Base-by-base conservation (phyloP, 1,140 invertebrate genomes). In the Glossosoma conforme region DNA sequence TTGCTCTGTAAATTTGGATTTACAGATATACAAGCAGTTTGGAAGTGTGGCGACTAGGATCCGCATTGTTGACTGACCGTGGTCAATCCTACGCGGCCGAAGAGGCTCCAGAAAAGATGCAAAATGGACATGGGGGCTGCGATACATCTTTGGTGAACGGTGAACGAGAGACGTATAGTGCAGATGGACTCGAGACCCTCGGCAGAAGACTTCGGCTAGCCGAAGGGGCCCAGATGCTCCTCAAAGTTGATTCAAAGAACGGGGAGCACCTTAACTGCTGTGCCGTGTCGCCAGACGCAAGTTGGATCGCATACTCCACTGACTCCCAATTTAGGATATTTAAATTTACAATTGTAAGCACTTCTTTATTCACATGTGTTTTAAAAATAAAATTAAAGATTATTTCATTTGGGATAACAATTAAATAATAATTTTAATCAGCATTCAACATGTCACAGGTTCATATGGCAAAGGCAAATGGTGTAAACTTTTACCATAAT, bases 241-340 rank as follows among this genome's bases (percentile, higher is more conserved):
- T 90, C 3, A 69, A 82, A 54, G 61, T 87, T 33, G 70, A 76
- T 43, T 75, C 78, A 4, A 81, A 83, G 61, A 66, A 72, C 1
- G 71, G 77, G 6, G 82, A 86, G 59, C 71, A 68, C 14, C 82
- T 91, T 14, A 61, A 80, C 5, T 85, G 81, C 61, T 78, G 78
- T 61, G 78, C 81, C 5, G 70, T 92, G 3, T 88, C 84, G 6
- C 74, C 76, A 1, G 75, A 84, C 61, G 82, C 81, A 2, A 76
- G 79, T 43, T 80, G 80, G 62, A 77, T 93, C 18, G 79, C 84
- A 9, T 90, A 89, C 64, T 85, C 86, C 0, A 90, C 87, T 1
- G 69, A 80, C 19, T 72, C 63, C 32, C 69, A 78, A 28, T 60
- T 89, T 13, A 77, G 83, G 47, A 67, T 91, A 21, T 86, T 85